Evolutionary conservation across 2,113 vertebrate genomes (phyloP), one percentile per base, ranked within the genome.

Genomic region (Melanostigma gelatinosum): DNA sequence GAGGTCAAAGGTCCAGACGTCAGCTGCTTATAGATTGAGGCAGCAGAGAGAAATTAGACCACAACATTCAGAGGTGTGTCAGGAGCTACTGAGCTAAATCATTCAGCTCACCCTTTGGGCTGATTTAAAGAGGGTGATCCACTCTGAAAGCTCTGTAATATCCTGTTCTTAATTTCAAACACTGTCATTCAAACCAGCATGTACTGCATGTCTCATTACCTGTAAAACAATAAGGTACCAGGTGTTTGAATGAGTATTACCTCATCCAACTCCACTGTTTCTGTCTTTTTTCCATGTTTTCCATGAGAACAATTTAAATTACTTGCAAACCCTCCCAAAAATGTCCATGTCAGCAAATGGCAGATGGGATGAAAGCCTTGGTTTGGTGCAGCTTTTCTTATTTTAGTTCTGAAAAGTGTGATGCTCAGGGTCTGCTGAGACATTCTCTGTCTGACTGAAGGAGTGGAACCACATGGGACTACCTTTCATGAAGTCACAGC

Each of bases 391-490:
- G 46, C 57, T 72, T 72, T 73, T 57, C 80, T 91, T 70, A 60
- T 85, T 91, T 87, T 20, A 68, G 63, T 42, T 55, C 58, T 63
- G 80, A 89, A 87, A 86, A 83, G 44, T 78, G 10, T 38, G 77
- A 89, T 79, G 87, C 88, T 76, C 54, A 71, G 75, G 69, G 72
- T 87, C 73, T 77, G 80, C 69, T 66, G 80, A 73, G 83, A 86
- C 76, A 85, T 79, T 87, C 82, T 85, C 86, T 71, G 13, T 62
- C 64, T 80, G 73, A 84, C 83, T 89, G 84, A 89, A 74, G 69
- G 75, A 69, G 69, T 18, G 32, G 74, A 85, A 79, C 75, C 89
- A 82, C 89, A 54, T 71, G 89, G 82, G 90, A 86, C 75, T 22
- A 61, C 10, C 85, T 86, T 90, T 88, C 84, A 85, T 80, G 52